Evolutionary conservation across 2,888 invertebrate genomes (phyloP), one percentile per base, ranked within the genome.

Genomic region (Hirtodrosophila histrioides): DNA sequence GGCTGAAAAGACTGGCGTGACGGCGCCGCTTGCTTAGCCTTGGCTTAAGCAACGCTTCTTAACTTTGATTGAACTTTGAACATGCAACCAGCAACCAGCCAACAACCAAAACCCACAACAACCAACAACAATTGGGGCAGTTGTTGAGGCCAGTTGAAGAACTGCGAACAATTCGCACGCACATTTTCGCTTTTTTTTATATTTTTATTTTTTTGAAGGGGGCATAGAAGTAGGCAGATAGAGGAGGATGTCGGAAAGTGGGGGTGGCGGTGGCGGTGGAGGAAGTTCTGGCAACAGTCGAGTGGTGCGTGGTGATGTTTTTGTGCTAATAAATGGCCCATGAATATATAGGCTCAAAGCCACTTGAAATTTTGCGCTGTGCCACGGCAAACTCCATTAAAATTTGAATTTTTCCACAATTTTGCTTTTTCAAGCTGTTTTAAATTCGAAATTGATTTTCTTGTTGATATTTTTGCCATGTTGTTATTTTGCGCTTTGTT

Each of bases 1-100:
- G 29, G 49, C 56, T 33, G 44, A 55, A 56, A 49, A 24, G 31
- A 45, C 57, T 75, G 76, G 49, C 73, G 84, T 86, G 86, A 80
- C 77, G 86, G 77, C 69, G 86, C 77, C 84, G 74, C 75, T 81
- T 84, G 78, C 85, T 86, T 86, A 81, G 85, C 86, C 86, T 86
- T 81, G 73, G 73, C 72, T 73, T 76, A 57, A 72, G 76, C 67
- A 76, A 73, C 41, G 76, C 76, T 76, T 71, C 72, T 71, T 76
- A 71, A 66, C 73, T 81, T 86, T 81, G 81, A 86, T 81, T 81
- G 81, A 81, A 81, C 81, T 86, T 84, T 86, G 66, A 76, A 73
- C 81, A 81, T 81, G 81, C 81, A 81, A 81, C 63, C 84, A 48
- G 67, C 65, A 45, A 55, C 41, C 41, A 54, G 29, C 37, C 33